Percentiles rank a stretch among this genome's conserved stretches.
These are phyloP conservation scores for Epinephelus moara DNA, from an alignment of 2,113 vertebrate species.

Conservation along the genomic window DNA sequence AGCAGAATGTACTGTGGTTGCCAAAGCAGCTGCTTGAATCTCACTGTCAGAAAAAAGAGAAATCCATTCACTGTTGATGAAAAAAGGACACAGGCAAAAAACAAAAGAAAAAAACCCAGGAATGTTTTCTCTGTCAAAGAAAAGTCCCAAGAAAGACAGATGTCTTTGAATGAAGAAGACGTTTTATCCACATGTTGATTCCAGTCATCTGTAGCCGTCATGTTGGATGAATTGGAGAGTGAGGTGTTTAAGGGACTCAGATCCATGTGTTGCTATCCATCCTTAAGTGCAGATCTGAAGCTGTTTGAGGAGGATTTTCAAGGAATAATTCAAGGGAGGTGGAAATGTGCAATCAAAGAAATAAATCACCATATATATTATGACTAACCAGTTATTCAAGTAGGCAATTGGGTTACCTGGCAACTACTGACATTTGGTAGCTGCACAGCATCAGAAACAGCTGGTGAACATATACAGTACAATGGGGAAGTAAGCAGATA, in stretches of 20 bases:
- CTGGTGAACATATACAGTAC: too few species aligned
- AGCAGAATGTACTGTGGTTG: constrained; percentile 5
- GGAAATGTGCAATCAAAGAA: too few species aligned
- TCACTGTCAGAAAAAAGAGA: not conserved
- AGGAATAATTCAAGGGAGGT: too few species aligned
- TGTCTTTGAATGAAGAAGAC: too few species aligned
- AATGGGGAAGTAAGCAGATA: too few species aligned
- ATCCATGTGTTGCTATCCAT: not conserved
- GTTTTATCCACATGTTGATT: not conserved
- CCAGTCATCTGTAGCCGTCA: not conserved
- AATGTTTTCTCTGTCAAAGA: not conserved
- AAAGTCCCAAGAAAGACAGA: not conserved
- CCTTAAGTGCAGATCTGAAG: too few species aligned
- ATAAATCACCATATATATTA: too few species aligned
- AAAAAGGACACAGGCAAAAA: not conserved
- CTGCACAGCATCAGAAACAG: too few species aligned
- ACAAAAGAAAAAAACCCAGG: not conserved
- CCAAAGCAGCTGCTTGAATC: not conserved
- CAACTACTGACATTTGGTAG: too few species aligned
- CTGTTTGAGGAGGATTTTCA: not conserved
- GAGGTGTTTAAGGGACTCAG: not conserved
- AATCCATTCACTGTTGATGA: constrained; percentile 9
- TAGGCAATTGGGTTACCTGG: too few species aligned
- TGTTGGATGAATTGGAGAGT: not conserved
- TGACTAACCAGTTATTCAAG: too few species aligned